Conservation (phyloP, 2,797 vertebrate species). For the Tolypeutes matacus region DNA sequence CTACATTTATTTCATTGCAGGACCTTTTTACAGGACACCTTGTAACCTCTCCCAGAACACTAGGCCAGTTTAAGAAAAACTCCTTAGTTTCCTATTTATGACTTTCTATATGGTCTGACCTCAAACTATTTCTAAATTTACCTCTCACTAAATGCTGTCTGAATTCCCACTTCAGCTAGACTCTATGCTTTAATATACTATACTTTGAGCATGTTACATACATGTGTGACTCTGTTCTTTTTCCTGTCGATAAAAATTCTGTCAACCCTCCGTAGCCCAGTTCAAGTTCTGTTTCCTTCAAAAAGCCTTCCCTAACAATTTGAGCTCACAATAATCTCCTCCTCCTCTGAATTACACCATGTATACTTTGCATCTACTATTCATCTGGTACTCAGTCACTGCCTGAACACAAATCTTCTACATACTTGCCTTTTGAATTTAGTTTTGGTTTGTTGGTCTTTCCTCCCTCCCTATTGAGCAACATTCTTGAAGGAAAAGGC, state of each 20-base stretch:
- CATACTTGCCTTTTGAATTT: conserved; percentile 52
- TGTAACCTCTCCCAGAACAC: not conserved
- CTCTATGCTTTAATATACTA: not conserved
- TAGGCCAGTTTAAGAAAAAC: conserved; percentile 36
- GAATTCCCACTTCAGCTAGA: conserved; percentile 49
- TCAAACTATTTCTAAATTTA: conserved; percentile 52
- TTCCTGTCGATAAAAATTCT: conserved; percentile 21
- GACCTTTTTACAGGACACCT: not conserved
- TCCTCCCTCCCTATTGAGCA: not conserved
- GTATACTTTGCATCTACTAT: not conserved
- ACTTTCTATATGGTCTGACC: conserved; percentile 19
- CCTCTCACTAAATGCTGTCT: not conserved
- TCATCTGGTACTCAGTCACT: not conserved
- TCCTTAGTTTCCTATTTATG: not conserved
- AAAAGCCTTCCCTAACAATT: not conserved
- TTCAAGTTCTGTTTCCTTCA: conserved; percentile 39
- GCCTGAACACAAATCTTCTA: conserved; percentile 30
- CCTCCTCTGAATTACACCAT: not conserved
- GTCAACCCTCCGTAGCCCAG: conserved; percentile 13
- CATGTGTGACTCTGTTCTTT: not conserved
- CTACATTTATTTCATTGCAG: conserved; percentile 24
- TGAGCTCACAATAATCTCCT: not conserved
- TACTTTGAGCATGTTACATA: not conserved
- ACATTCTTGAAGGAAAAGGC: not conserved
- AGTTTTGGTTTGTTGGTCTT: conserved; percentile 40